Percentiles rank a stretch among this genome's conserved stretches.
Evolutionary conservation across 2,797 vertebrate genomes (phyloP).

Genomic region (Heteromormyrus szaboi): DNA sequence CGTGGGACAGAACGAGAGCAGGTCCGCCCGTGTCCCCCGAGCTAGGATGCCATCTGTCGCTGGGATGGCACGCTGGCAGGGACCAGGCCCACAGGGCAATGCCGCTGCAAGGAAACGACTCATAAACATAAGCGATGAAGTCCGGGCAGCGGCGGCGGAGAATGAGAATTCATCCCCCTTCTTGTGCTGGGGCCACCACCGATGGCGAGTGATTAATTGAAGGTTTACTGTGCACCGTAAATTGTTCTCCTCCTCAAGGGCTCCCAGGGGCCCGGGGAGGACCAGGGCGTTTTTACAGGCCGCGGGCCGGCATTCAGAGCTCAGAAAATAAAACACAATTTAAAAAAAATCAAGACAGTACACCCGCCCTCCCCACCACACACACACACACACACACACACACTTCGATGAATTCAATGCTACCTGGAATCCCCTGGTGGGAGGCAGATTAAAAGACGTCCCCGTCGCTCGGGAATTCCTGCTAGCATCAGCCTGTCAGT

Average conservation of each 20-base stretch:
- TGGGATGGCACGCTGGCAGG: slow-evolving; percentile 50
- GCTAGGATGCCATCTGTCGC: slow-evolving; percentile 62
- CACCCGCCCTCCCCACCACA: not conserved
- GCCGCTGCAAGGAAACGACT: slow-evolving; percentile 73
- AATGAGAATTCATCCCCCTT: slow-evolving; percentile 90
- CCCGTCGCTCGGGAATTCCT: slow-evolving; percentile 57
- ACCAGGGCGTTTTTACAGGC: slow-evolving; percentile 53
- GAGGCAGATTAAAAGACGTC: slow-evolving; percentile 49
- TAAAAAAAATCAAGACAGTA: not conserved
- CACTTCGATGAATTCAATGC: slow-evolving; percentile 39
- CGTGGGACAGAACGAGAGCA: slow-evolving; percentile 70
- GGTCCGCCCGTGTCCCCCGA: slow-evolving; percentile 54
- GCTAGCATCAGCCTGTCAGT: slow-evolving; percentile 65
- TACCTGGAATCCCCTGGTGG: slow-evolving; percentile 36
- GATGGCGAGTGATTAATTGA: slow-evolving; percentile 84
- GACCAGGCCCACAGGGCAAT: slow-evolving; percentile 49
- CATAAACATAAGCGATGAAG: slow-evolving; percentile 94
- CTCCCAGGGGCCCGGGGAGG: slow-evolving; percentile 58
- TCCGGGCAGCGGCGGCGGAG: slow-evolving; percentile 75
- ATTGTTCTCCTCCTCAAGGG: slow-evolving; percentile 72
- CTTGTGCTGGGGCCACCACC: slow-evolving; percentile 74
- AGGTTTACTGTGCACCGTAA: slow-evolving; percentile 82
- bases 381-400: not conserved
- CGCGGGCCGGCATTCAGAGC: slow-evolving; percentile 49
- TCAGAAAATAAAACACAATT: slow-evolving; percentile 36